Conservation (phyloP, 2,797 vertebrate genomes). For the Morus bassanus region DNA sequence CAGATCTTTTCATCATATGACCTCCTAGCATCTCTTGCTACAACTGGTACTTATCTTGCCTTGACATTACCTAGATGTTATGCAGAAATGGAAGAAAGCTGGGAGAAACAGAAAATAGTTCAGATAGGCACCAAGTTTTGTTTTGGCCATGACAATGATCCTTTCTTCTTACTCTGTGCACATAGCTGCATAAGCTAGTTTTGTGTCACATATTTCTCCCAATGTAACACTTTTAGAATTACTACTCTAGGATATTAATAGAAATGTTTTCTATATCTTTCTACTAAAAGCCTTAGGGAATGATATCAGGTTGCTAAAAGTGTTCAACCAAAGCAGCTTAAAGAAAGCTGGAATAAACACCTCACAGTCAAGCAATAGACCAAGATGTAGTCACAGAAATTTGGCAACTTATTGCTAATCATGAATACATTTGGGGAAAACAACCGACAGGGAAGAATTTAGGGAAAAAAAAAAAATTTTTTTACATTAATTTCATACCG, state of each 20-base stretch:
- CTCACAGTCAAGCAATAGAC: neutral
- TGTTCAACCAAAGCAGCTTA: slow-evolving; percentile 9
- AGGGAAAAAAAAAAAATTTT: neutral
- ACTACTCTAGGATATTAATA: neutral
- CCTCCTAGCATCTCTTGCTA: neutral
- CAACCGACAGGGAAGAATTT: neutral
- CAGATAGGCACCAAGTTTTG: neutral
- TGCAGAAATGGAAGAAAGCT: neutral
- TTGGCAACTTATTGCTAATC: neutral
- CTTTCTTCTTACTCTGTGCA: neutral
- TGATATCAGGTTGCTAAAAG: neutral
- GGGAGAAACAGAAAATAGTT: neutral
- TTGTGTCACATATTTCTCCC: neutral
- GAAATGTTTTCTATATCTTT: slow-evolving; percentile 1
- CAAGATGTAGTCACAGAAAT: neutral
- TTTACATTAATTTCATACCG: neutral
- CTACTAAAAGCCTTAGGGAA: slow-evolving; percentile 2
- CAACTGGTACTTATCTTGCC: neutral
- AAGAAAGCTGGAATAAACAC: slow-evolving; percentile 16
- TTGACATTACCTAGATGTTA: neutral
- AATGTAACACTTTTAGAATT: neutral
- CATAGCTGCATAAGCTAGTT: neutral
- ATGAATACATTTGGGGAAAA: neutral
- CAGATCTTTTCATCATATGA: neutral
- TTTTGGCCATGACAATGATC: neutral